Evolutionary conservation across 1,140 invertebrate species (phyloP).

Genomic region (Drosophila ohnishii): DNA sequence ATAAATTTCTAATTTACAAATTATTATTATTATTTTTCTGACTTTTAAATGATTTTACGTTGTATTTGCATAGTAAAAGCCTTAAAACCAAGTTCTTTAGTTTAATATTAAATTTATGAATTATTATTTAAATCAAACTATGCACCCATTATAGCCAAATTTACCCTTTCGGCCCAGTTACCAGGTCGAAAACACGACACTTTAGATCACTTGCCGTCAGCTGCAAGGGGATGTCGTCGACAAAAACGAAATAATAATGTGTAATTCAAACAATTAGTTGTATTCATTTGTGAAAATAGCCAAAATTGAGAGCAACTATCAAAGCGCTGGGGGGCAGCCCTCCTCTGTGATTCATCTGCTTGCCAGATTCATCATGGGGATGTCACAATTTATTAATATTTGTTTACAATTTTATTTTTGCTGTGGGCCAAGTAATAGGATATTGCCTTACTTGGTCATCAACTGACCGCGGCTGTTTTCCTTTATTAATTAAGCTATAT

Average conservation of each 20-base stretch:
- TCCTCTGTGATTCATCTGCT: slow-evolving; percentile 14
- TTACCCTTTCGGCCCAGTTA: slow-evolving; percentile 11
- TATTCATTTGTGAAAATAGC: slow-evolving; percentile 30
- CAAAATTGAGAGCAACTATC: slow-evolving; percentile 18
- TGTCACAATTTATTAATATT: slow-evolving; percentile 26
- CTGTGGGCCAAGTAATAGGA: slow-evolving; percentile 20
- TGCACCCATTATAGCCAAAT: neutral
- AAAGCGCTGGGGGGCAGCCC: slow-evolving; percentile 1
- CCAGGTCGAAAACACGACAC: slow-evolving; percentile 11
- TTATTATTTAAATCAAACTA: neutral
- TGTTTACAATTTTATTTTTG: neutral
- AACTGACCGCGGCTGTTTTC: neutral
- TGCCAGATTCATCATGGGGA: slow-evolving; percentile 7
- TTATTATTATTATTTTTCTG: neutral
- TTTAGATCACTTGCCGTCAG: slow-evolving; percentile 23
- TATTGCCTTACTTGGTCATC: slow-evolving; percentile 49
- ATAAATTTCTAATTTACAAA: too few relatives aligned
- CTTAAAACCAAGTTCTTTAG: neutral
- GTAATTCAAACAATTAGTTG: slow-evolving; percentile 36
- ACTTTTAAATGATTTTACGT: neutral
- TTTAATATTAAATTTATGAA: neutral
- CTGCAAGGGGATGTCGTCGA: slow-evolving; percentile 4
- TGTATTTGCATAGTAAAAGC: too few relatives aligned
- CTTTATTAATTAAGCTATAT: slow-evolving; percentile 1
- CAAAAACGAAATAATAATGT: slow-evolving; percentile 11